Evolutionary conservation across 1,140 invertebrate species (phyloP).

Genomic region (Diabrotica undecimpunctata): DNA sequence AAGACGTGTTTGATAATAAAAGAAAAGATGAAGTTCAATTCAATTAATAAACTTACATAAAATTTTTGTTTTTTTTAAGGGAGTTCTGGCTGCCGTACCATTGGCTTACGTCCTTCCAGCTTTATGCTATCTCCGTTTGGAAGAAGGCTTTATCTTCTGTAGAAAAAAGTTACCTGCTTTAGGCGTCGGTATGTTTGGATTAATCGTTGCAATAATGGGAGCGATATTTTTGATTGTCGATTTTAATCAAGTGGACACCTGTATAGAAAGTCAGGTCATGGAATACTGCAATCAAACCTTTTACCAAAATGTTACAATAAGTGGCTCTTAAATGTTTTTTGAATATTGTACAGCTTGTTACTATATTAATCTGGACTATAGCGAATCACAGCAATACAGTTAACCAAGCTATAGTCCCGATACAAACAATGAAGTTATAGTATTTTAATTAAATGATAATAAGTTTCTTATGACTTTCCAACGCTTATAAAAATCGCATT

Average conservation of each 20-base stretch:
- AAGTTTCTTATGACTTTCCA: too few species aligned
- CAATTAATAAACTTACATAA: not conserved
- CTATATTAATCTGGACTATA: too few species aligned
- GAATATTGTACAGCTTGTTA: too few species aligned
- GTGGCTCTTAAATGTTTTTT: too few species aligned
- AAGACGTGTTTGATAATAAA: too few species aligned
- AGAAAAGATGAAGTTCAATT: too few species aligned
- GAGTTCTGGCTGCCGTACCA: constrained; percentile 79
- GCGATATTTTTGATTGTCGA: constrained; percentile 43
- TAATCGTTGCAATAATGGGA: constrained; percentile 57
- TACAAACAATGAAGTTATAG: too few species aligned
- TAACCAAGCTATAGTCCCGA: too few species aligned
- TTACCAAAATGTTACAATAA: not conserved
- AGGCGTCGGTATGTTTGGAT: constrained; percentile 66
- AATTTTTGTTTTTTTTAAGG: constrained; percentile 50
- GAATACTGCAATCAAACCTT: constrained; percentile 35
- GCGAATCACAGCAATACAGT: too few species aligned
- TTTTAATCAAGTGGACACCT: constrained; percentile 43
- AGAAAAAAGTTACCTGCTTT: constrained; percentile 69
- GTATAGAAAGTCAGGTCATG: constrained; percentile 44
- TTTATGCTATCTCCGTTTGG: constrained; percentile 73
- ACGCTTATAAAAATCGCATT: too few species aligned
- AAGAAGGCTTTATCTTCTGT: constrained; percentile 67
- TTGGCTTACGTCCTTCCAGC: constrained; percentile 82
- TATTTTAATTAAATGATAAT: too few species aligned